phyloP scores from a whole-genome alignment of 2,888 invertebrate genomes.

The Leptopterna dolabrata region DNA sequence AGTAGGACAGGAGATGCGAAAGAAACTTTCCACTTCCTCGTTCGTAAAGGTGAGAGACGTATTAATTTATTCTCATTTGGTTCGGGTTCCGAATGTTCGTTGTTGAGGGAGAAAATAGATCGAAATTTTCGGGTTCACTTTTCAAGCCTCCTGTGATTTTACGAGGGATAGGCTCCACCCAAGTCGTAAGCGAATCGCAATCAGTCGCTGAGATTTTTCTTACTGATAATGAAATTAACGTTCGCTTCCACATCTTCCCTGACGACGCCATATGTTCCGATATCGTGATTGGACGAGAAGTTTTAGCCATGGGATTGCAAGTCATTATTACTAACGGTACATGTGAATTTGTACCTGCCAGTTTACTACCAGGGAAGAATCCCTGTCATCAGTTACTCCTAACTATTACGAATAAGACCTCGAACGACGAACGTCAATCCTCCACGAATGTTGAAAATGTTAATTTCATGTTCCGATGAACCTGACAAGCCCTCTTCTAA shows the following conservation, averaged over 20 bases:
- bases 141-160: too few species aligned
- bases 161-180: too few species aligned
- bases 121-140: neutral
- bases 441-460: too few species aligned
- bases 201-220: too few species aligned
- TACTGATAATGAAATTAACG: too few species aligned
- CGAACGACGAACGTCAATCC: too few species aligned
- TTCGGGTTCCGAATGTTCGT: conserved; percentile 23
- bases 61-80: neutral
- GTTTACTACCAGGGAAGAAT: neutral
- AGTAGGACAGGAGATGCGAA: too few species aligned
- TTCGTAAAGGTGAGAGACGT: neutral
- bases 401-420: too few species aligned
- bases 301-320: neutral
- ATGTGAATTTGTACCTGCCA: neutral
- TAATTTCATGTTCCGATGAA: too few species aligned
- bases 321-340: neutral
- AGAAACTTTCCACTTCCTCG: neutral
- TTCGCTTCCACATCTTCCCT: neutral
- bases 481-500: neutral
- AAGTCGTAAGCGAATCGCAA: too few species aligned
- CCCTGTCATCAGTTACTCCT: neutral
- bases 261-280: neutral
- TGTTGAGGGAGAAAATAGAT: neutral
- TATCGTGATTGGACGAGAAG: too few species aligned